phyloP scores from a whole-genome alignment of 2,113 vertebrate species.

The Podiceps cristatus region DNA sequence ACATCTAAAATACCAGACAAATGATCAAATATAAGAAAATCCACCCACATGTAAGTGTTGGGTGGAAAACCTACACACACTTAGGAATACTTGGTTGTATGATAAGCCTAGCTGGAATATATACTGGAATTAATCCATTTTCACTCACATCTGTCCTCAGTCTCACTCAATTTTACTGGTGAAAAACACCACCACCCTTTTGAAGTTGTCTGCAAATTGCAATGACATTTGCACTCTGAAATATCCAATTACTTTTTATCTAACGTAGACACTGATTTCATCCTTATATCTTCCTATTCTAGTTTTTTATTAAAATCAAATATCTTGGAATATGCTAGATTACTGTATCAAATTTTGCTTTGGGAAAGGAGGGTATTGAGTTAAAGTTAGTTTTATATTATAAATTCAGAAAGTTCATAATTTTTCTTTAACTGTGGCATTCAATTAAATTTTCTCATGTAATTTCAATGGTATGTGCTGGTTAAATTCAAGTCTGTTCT shows the following conservation, averaged over 20 bases:
- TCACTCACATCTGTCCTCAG: neutral
- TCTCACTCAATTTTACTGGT: neutral
- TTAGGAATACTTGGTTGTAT: neutral
- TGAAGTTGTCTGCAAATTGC: neutral
- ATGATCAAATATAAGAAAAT: neutral
- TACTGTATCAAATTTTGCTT: neutral
- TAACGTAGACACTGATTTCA: neutral
- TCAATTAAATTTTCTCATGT: neutral
- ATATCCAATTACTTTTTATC: neutral
- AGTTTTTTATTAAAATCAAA: neutral
- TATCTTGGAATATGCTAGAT: neutral
- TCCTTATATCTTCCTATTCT: neutral
- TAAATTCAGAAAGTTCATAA: neutral
- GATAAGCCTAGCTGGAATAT: neutral
- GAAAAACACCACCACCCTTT: neutral
- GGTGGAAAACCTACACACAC: neutral
- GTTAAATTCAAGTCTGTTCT: neutral
- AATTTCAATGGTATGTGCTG: neutral
- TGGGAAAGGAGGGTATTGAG: neutral
- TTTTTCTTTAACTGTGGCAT: neutral
- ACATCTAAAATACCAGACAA: neutral
- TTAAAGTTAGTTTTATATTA: neutral
- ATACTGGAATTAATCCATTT: neutral
- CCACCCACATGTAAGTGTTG: fast-evolving
- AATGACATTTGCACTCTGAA: neutral